These are phyloP conservation scores for Avahi laniger DNA, from an alignment of 2,797 vertebrate species.

Conservation along the genomic window DNA sequence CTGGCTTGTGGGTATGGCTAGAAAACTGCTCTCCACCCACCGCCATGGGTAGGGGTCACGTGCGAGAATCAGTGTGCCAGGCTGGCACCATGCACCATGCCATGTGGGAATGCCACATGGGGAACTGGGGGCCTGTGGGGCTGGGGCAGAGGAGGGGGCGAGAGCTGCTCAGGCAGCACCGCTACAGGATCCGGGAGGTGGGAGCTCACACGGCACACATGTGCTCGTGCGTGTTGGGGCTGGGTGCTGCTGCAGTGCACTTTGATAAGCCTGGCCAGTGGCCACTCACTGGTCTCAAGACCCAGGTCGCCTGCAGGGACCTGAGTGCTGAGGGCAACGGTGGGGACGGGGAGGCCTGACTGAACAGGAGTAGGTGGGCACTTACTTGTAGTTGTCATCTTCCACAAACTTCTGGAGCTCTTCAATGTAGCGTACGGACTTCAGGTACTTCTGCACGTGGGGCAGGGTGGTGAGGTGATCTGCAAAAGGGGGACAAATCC, in stretches of 20 bases:
- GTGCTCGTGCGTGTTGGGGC: too few species aligned
- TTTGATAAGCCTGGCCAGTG: neutral
- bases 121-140: accelerated
- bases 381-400: constrained; percentile 98
- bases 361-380: neutral
- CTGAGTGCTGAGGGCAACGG: neutral
- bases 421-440: constrained; percentile 96
- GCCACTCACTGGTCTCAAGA: neutral
- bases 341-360: accelerated
- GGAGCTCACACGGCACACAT: accelerated
- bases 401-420: constrained; percentile 98
- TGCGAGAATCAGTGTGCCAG: neutral
- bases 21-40: neutral
- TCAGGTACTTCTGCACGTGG: constrained; percentile 96
- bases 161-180: neutral
- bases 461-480: constrained; percentile 93
- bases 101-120: neutral
- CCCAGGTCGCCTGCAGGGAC: neutral
- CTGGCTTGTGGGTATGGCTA: neutral
- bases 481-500: constrained; percentile 72
- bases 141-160: neutral
- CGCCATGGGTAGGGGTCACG: accelerated
- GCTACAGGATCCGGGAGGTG: neutral
- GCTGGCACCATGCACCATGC: accelerated
- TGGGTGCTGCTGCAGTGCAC: accelerated